Evolutionary conservation across 37 sponge, comb jelly and placozoan genomes (phyloP).

Genomic region (Eunapius fragilis): DNA sequence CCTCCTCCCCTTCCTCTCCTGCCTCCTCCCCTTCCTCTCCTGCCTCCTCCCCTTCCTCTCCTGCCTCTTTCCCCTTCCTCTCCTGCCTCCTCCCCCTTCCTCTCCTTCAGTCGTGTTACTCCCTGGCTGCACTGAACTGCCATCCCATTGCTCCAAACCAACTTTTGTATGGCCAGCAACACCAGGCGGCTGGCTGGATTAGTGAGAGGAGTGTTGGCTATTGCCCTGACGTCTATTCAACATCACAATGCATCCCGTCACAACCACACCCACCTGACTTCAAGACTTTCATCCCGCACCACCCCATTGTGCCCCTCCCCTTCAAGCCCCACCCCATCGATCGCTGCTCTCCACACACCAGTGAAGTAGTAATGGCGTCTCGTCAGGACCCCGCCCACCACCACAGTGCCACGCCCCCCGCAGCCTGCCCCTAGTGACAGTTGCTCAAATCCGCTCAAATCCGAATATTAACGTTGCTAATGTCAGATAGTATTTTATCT

Average conservation of each 20-base stretch:
- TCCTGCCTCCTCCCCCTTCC: background rate
- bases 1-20: no score
- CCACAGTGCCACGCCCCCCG: no score
- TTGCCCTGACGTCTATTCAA: background rate
- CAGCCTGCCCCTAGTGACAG: no score
- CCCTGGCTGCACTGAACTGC: background rate
- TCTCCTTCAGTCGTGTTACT: background rate
- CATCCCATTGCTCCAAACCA: background rate
- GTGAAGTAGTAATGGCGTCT: no score
- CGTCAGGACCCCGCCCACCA: no score
- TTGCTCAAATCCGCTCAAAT: no score
- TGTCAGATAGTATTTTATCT: no score
- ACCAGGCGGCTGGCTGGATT: no score
- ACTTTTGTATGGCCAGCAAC: background rate
- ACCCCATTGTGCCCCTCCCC: background rate
- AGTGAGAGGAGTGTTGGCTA: no score
- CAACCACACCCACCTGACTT: background rate
- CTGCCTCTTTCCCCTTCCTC: background rate
- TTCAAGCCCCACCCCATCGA: background rate
- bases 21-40: background rate
- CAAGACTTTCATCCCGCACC: background rate
- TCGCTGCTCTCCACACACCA: background rate
- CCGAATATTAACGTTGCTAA: no score
- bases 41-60: constrained; percentile 8
- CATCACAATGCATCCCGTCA: background rate